Base-by-base conservation (phyloP, 2,888 invertebrate genomes). In the Cheilosia grossa region DNA sequence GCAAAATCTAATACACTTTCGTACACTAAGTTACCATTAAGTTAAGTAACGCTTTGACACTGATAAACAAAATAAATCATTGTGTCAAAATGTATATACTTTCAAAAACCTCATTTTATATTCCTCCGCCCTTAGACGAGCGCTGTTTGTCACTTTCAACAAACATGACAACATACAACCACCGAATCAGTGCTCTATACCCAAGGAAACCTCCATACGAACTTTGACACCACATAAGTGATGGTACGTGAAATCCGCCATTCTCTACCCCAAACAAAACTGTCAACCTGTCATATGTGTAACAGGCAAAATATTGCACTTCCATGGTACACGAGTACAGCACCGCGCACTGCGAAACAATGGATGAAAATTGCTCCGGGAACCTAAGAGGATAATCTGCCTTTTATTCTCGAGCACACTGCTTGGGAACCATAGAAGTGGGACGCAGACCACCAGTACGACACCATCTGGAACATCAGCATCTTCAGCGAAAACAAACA, bases 231-330 rank as follows among this genome's bases (percentile, higher is more conserved):
- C 30, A 21, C 53, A 63, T 21, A 61, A 53, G 44, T 53, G 19
- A 61, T 61, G 61, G 19, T n/a, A 42, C 13, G 30, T 33, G 44
- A 54, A 49, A 37, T 56, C 37, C 53, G 44, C 37, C 17, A 49
- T 54, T 19, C 17, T 37, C 27, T 19, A 51, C 9, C 49, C 37
- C 49, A 27, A 13, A 51, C 40, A 44, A 64, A 24, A 42, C 61
- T 72, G 61, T 61, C 61, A 72, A 54, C 24, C 63, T 63, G 73
- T 56, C 63, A 64, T n/a, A 73, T 63, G 56, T 54, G 56, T 54
- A 63, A 59, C 54, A 44, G 42, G 44, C 19, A 56, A 64, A 73
- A 64, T 73, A 64, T 64, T 53, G 33, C 19, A 9, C 24, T 24
- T 1, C 51, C 10, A 51, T 37, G 27, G 30, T 30, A 30, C 9